Conservation (phyloP, 2,888 invertebrate species). For the Leptopilina syphax region DNA sequence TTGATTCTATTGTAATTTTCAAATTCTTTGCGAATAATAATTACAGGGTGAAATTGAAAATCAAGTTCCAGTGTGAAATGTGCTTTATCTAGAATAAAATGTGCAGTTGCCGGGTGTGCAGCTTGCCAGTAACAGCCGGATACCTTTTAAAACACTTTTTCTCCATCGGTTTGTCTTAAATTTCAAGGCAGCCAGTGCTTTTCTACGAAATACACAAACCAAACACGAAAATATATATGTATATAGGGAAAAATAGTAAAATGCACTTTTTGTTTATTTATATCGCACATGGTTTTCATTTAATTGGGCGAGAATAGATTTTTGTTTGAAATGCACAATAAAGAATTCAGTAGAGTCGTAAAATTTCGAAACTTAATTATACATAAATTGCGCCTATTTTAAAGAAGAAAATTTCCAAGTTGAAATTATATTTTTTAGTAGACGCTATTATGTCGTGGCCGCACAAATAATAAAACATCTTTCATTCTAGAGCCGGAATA, state of each 20-base stretch:
- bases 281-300: not conserved
- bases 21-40: not conserved
- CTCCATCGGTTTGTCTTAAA: conserved; percentile 18
- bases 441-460: too few relatives aligned
- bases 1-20: conserved; percentile 9
- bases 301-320: not conserved
- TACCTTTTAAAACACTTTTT: conserved; percentile 27
- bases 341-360: not conserved
- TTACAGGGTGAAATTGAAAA: not conserved
- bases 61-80: not conserved
- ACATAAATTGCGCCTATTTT: not conserved
- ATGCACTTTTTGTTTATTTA: conserved; percentile 2
- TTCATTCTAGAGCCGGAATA: too few relatives aligned
- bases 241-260: not conserved
- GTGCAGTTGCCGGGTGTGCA: conserved; percentile 22
- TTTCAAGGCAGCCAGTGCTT: conserved; percentile 12
- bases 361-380: conserved; percentile 12
- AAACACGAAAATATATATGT: not conserved
- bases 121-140: conserved; percentile 23
- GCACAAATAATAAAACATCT: too few relatives aligned
- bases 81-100: conserved; percentile 3
- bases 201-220: conserved; percentile 3
- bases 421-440: too few relatives aligned
- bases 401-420: not conserved
- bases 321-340: not conserved